phyloP scores from a whole-genome alignment of 2,113 vertebrate genomes.

The Nematolebias whitei region DNA sequence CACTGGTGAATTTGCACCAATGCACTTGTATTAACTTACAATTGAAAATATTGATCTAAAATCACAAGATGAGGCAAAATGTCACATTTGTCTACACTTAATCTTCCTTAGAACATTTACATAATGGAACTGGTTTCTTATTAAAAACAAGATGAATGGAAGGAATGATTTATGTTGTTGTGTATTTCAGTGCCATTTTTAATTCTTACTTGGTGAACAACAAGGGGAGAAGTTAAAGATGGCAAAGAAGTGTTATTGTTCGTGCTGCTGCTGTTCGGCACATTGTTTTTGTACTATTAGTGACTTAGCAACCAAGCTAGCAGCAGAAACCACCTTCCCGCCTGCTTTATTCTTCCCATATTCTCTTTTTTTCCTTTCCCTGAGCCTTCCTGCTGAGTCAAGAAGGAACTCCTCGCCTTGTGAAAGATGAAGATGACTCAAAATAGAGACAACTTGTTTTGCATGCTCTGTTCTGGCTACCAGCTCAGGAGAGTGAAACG shows the following conservation, averaged over 20 bases:
- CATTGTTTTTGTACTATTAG: no score
- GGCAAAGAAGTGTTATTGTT: background rate
- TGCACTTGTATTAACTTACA: background rate
- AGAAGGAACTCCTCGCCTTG: constrained; percentile 28
- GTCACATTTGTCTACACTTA: background rate
- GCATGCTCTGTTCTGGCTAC: constrained; percentile 23
- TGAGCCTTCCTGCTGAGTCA: constrained; percentile 49
- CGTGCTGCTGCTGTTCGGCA: no score
- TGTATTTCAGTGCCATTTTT: background rate
- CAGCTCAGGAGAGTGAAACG: background rate
- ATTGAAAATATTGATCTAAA: background rate
- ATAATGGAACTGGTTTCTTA: background rate
- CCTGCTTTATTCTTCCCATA: background rate
- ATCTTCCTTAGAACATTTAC: background rate
- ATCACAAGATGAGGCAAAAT: background rate
- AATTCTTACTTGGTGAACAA: background rate
- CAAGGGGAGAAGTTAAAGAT: background rate
- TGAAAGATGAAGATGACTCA: constrained; percentile 32
- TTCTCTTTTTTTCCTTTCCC: constrained; percentile 1
- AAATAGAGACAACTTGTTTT: constrained; percentile 36
- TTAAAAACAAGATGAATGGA: background rate
- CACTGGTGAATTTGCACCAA: background rate
- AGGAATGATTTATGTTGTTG: background rate
- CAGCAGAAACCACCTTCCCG: constrained; percentile 15
- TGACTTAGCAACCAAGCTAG: constrained; percentile 7